Base-by-base conservation (phyloP, 2,888 invertebrate species). In the Ernsta delagoae region DNA sequence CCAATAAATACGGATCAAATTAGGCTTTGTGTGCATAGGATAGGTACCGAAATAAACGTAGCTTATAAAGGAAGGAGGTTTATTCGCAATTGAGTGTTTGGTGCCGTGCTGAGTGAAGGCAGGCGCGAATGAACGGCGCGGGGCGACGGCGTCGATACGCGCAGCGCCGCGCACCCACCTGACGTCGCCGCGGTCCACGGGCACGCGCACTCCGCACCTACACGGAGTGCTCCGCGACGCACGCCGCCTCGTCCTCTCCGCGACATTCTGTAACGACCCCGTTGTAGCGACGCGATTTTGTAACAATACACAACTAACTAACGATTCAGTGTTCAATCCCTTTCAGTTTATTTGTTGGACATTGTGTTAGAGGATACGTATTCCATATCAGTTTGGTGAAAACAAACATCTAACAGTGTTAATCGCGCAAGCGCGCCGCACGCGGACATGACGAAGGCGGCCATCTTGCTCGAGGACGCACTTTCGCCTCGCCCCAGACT, bases 401-500 rank as follows among this genome's bases (percentile, higher is more conserved):
- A 90, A 92, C 89, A 92, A 92, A 92, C 91, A 91, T 85, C 86
- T 84, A 84, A 82, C 83, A 83, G 80, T 83, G 84, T 79, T 75
- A 82, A 76, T 86, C 87, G 92, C 92, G 92, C 92, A 92, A 86
- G 92, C 92, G 92, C 92, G 86, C 78, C 78, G 77, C 83, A 78
- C 83, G 81, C 84, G 89, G 87, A 86, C 87, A 90, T 88, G 89
- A 90, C 85, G 89, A 89, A 78, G 88, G 88, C 92, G 89, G 92
- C 92, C 92, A 92, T 93, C 88, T 92, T 92, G 90, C 86, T 80
- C 78, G 90, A 89, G 84, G 88, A 90, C 90, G 87, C 88, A 88
- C 83, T 90, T 87, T 91, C 88, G 90, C 91, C 92, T 92, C 92
- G 92, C 92, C 92, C 90, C 83, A 88, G 90, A 87, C 81, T 86